Evolutionary conservation across 2,113 vertebrate genomes (phyloP).

Genomic region (Gavia stellata): DNA sequence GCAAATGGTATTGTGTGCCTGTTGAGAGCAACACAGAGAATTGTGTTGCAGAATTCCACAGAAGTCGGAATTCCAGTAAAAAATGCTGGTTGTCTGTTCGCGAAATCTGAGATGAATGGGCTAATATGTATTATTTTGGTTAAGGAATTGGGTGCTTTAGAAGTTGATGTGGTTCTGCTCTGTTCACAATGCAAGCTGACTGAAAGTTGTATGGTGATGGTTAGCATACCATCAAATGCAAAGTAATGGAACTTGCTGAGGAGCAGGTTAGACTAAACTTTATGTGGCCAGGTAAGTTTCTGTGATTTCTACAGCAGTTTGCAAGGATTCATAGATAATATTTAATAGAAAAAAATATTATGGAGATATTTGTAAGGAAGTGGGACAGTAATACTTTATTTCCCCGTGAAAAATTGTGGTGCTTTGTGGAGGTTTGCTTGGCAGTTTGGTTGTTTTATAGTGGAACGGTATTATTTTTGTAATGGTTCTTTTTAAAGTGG

Average conservation of each 20-base stretch:
- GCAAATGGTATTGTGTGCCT: background rate
- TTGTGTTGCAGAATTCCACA: background rate
- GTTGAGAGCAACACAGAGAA: background rate
- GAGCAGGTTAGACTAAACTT: background rate
- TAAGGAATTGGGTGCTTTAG: background rate
- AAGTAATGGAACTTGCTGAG: background rate
- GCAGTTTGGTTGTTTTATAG: background rate
- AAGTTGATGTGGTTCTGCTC: background rate
- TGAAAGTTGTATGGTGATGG: accelerated
- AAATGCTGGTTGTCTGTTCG: background rate
- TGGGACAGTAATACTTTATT: background rate
- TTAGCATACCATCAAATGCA: background rate
- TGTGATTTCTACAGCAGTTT: background rate
- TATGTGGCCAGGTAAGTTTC: background rate
- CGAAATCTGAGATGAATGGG: background rate
- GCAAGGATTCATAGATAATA: background rate
- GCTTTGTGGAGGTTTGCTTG: background rate
- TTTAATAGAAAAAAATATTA: background rate
- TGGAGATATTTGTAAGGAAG: background rate
- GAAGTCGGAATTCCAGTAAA: background rate
- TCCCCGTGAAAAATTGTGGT: accelerated
- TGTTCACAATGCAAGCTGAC: background rate
- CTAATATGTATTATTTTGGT: background rate
- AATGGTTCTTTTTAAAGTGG: background rate
- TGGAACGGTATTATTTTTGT: background rate